phyloP scores from a whole-genome alignment of 2,797 vertebrate species.

The Varecia variegata region DNA sequence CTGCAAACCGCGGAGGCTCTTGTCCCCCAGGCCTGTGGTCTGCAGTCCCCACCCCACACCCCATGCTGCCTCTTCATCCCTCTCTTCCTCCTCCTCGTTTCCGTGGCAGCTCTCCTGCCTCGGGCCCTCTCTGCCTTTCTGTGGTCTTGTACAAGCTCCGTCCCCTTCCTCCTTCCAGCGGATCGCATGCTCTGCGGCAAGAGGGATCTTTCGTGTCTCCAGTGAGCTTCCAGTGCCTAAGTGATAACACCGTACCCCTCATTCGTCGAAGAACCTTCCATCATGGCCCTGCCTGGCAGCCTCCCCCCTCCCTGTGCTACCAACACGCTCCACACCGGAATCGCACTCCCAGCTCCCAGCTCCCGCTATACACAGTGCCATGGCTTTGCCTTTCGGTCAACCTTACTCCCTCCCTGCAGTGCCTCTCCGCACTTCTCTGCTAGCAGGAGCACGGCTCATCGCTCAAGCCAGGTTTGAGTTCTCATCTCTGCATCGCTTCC shows the following conservation, averaged over 20 bases:
- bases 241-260: rapidly evolving
- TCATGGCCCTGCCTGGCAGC: rapidly evolving
- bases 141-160: rapidly evolving
- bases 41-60: neutral
- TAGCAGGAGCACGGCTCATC: rapidly evolving
- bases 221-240: neutral
- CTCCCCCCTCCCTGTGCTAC: rapidly evolving
- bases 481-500: rapidly evolving
- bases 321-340: rapidly evolving
- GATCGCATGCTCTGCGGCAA: neutral
- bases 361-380: rapidly evolving
- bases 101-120: neutral
- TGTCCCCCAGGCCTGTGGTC: neutral
- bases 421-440: neutral
- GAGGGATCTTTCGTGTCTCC: neutral
- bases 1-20: rapidly evolving
- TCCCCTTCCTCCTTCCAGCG: neutral
- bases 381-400: rapidly evolving
- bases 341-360: no score
- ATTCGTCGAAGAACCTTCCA: no score
- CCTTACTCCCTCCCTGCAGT: neutral
- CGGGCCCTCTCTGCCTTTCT: rapidly evolving
- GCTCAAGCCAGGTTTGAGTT: rapidly evolving
- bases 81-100: neutral
- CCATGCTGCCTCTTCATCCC: rapidly evolving